Percentiles rank a stretch among this genome's conserved stretches.
Evolutionary conservation across 92 coral and sea anemone genomes (phyloP).

Genomic region (Epizoanthus ramosus): DNA sequence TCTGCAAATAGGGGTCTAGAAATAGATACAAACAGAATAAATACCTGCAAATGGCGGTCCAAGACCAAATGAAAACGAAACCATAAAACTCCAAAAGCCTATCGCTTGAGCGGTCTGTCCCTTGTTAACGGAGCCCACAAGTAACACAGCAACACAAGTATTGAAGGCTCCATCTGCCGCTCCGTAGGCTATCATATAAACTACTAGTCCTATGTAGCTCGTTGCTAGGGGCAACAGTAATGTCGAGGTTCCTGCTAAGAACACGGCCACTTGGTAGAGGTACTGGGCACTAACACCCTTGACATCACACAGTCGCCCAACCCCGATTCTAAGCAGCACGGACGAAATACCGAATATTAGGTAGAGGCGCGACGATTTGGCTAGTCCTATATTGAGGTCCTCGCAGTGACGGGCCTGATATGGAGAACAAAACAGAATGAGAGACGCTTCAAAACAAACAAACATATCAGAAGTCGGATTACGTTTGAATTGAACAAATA

Average conservation of each 20-base stretch:
- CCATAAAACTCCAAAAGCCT: not conserved
- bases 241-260: not conserved
- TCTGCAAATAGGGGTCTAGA: no score
- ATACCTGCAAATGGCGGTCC: slow-evolving; percentile 1
- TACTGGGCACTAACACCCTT: not conserved
- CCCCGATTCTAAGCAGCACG: not conserved
- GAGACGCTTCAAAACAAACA: no score
- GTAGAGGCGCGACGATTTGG: not conserved
- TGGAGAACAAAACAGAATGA: not conserved
- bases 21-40: not conserved
- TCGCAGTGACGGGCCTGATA: not conserved
- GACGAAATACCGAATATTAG: not conserved
- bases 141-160: not conserved
- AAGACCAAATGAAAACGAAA: not conserved
- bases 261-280: not conserved
- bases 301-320: not conserved
- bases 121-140: slow-evolving; percentile 37
- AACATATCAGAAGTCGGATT: no score
- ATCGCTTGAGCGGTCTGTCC: not conserved
- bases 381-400: not conserved
- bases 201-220: not conserved
- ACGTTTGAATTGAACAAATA: no score
- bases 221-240: slow-evolving; percentile 15
- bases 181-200: not conserved
- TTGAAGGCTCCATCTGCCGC: not conserved